These are phyloP conservation scores for Perizoma affinitatum DNA, from an alignment of 2,888 invertebrate species.

Conservation along the genomic window DNA sequence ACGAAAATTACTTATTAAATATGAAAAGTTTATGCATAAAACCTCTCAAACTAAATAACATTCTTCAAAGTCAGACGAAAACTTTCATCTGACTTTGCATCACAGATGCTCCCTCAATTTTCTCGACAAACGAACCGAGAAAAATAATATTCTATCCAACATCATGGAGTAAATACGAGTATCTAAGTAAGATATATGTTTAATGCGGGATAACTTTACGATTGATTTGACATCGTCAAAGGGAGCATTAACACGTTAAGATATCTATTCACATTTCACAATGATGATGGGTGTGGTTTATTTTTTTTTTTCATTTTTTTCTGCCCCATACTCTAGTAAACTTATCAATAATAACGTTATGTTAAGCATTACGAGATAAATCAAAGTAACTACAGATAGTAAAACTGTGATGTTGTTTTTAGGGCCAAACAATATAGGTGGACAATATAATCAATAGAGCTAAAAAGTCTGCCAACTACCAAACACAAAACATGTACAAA, in stretches of 20 bases:
- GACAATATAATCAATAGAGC: no score
- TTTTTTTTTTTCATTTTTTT: no score
- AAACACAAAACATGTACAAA: background rate
- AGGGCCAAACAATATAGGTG: no score
- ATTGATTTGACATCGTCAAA: slow-evolving; percentile 74
- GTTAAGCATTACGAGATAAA: no score
- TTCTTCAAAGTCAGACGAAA: slow-evolving; percentile 32
- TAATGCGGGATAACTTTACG: slow-evolving; percentile 72
- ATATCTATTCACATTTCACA: slow-evolving; percentile 41
- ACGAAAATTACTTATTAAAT: slow-evolving; percentile 14
- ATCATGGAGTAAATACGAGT: slow-evolving; percentile 45
- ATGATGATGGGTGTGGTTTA: slow-evolving; percentile 21
- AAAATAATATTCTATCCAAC: slow-evolving; percentile 66
- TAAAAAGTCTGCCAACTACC: no score
- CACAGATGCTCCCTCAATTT: slow-evolving; percentile 70
- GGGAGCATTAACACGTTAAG: slow-evolving; percentile 65
- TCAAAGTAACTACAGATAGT: no score
- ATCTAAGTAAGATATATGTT: slow-evolving; percentile 53
- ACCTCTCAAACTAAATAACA: slow-evolving; percentile 31
- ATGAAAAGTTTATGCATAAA: slow-evolving; percentile 32
- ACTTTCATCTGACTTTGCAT: slow-evolving; percentile 50
- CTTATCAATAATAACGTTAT: no score
- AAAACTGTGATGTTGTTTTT: no score
- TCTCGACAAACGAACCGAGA: slow-evolving; percentile 72
- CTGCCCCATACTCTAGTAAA: no score